phyloP scores from a whole-genome alignment of 2,113 vertebrate genomes.

The Axis porcinus region DNA sequence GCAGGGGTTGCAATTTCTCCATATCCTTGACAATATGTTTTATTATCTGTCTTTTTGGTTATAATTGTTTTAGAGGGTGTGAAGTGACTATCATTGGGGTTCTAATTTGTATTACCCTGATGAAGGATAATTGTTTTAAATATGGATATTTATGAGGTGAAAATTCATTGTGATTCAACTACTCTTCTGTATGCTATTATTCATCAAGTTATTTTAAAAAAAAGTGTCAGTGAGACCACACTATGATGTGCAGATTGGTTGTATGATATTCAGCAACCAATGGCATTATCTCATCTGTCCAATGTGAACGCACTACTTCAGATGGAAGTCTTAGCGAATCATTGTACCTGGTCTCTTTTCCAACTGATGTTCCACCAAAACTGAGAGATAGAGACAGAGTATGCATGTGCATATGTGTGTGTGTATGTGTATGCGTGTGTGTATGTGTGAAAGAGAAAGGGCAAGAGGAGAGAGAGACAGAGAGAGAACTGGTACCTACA shows the following conservation, averaged over 20 bases:
- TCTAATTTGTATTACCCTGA: background rate
- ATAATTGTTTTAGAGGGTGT: background rate
- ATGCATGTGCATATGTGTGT: background rate
- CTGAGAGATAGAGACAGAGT: background rate
- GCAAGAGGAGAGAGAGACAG: background rate
- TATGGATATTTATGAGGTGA: background rate
- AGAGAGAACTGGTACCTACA: background rate
- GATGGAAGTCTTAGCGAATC: background rate
- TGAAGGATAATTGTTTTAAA: background rate
- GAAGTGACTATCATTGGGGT: background rate
- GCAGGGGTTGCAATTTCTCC: background rate
- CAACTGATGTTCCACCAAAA: background rate
- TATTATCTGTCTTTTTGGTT: background rate
- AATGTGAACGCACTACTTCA: background rate
- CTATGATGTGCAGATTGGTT: background rate
- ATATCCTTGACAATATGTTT: background rate
- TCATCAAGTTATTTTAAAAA: background rate
- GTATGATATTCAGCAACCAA: background rate
- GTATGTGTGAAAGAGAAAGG: background rate
- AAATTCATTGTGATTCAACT: background rate
- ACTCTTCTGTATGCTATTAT: background rate
- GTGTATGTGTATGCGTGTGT: background rate
- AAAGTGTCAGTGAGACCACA: background rate
- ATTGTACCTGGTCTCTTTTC: background rate
- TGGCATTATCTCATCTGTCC: background rate